Base-by-base conservation (phyloP, 2,888 invertebrate genomes). In the Notocelia uddmanniana region DNA sequence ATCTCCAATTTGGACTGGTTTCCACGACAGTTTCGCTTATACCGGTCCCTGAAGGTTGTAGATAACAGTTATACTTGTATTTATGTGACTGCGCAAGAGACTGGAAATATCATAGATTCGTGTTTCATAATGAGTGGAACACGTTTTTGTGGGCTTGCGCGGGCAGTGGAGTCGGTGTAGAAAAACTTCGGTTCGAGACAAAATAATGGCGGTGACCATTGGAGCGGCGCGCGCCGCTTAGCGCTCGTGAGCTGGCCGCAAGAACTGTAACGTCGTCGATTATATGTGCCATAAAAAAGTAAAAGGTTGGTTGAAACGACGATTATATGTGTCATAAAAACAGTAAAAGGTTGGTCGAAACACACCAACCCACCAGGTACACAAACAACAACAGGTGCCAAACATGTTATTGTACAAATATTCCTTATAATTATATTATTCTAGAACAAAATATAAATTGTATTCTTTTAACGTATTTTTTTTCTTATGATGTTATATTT, bases 11-110 rank as follows among this genome's bases (percentile, higher is more conserved):
- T 86, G 85, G 88, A 90, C 93, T 91, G 93, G 93, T 93, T 31
- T 93, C 89, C 89, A 89, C 89, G 89, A 93, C 91, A 91, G 91
- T 92, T 93, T 91, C 88, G 92, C 92, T 86, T 89, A 90, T 90
- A 91, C 92, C 88, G 89, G 92, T 91, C 87, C 85, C 87, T 88
- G 89, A 89, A 89, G 88, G 87, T 88, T 90, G 88, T 85, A 91
- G 91, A 90, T 92, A 93, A 92, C 92, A 92, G 92, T 93, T 92
- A 87, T 89, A 87, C 80, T 85, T 89, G 88, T 90, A 91, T 91
- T 89, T 90, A 91, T 91, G 82, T 86, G 88, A 83, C 86, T 87
- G 87, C 87, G 88, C 89, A 87, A 89, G 83, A 88, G 83, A 88
- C 85, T 89, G 84, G 81, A 83, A 90, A 91, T 90, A 90, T 91